Conservation (phyloP, 2,888 invertebrate species). For the Molanna angustata region DNA sequence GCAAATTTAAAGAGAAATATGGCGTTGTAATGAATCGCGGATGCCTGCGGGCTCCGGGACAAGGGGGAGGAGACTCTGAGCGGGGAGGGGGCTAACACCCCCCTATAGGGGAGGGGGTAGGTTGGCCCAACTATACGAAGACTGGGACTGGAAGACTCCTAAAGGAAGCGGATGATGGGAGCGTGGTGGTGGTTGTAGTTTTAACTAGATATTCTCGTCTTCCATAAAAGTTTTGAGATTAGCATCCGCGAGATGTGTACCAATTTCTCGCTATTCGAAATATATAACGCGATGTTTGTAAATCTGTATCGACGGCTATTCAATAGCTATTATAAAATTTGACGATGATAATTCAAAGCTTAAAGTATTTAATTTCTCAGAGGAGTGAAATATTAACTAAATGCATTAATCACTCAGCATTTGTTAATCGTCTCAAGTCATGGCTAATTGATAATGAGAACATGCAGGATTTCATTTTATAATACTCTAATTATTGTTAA, state of each 20-base stretch:
- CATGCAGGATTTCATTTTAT: too few species aligned
- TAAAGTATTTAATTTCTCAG: too few species aligned
- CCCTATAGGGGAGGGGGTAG: slow-evolving; percentile 8
- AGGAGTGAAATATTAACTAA: too few species aligned
- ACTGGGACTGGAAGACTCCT: background rate
- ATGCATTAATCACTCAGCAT: too few species aligned
- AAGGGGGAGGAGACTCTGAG: slow-evolving; percentile 19
- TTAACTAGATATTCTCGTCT: slow-evolving; percentile 29
- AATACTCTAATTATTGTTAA: too few species aligned
- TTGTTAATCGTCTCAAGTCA: too few species aligned
- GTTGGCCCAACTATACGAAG: background rate
- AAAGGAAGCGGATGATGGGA: slow-evolving; percentile 12
- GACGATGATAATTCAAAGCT: too few species aligned
- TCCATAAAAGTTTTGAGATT: slow-evolving; percentile 20
- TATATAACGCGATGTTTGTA: too few species aligned
- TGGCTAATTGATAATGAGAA: too few species aligned
- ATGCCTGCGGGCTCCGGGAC: slow-evolving; percentile 25
- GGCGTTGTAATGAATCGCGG: slow-evolving; percentile 32
- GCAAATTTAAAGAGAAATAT: slow-evolving; percentile 34
- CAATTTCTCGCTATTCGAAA: too few species aligned
- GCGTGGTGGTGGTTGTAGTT: slow-evolving; percentile 27
- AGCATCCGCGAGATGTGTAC: slow-evolving; percentile 12
- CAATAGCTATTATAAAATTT: too few species aligned
- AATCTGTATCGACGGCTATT: too few species aligned
- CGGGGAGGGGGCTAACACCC: slow-evolving; percentile 1